These are phyloP conservation scores for Chloroclysta siterata DNA, from an alignment of 2,888 invertebrate species.

Conservation along the genomic window DNA sequence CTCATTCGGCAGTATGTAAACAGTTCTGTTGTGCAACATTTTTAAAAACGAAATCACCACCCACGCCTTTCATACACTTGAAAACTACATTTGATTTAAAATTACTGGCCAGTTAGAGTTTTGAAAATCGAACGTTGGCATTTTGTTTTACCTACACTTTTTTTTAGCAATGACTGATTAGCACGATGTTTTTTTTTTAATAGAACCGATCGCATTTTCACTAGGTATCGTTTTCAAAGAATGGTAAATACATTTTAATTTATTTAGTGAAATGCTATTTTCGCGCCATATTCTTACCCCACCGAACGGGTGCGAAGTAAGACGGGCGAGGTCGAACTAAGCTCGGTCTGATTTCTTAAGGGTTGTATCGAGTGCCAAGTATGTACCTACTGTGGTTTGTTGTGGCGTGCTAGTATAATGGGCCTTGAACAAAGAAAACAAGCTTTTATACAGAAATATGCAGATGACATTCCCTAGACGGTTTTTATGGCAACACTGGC, in stretches of 20 bases:
- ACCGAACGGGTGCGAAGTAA: slow-evolving; percentile 62
- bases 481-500: slow-evolving; percentile 30
- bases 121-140: slow-evolving; percentile 26
- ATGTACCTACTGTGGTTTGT: slow-evolving; percentile 56
- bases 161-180: slow-evolving; percentile 9
- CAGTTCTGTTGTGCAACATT: slow-evolving; percentile 79
- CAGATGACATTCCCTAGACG: slow-evolving; percentile 31
- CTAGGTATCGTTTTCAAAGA: no score
- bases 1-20: slow-evolving; percentile 80
- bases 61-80: not conserved
- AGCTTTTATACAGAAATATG: slow-evolving; percentile 40
- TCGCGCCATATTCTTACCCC: slow-evolving; percentile 60
- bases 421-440: slow-evolving; percentile 55
- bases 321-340: slow-evolving; percentile 69
- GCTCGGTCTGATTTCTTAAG: slow-evolving; percentile 63
- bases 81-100: not conserved
- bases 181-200: not conserved
- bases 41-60: slow-evolving; percentile 41
- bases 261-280: slow-evolving; percentile 34
- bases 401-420: slow-evolving; percentile 57
- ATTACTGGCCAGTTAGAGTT: slow-evolving; percentile 14
- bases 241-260: not conserved
- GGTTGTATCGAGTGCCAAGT: slow-evolving; percentile 73
- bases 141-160: slow-evolving; percentile 17
- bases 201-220: not conserved